These are phyloP conservation scores for Tigriopus japonicus DNA, from an alignment of 1,140 invertebrate species.

Conservation along the genomic window DNA sequence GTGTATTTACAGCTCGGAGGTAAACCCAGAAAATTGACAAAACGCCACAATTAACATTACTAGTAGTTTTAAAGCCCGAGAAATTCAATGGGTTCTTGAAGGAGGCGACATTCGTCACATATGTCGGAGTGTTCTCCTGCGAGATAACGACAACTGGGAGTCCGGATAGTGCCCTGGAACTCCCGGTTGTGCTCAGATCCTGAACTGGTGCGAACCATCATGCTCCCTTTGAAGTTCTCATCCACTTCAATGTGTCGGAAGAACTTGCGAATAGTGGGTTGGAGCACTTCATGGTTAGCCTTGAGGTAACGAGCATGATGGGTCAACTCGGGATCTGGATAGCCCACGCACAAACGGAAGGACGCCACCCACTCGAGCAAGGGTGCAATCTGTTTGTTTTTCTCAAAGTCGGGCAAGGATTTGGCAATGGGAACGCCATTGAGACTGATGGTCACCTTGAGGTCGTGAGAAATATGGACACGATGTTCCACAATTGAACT, in stretches of 20 bases:
- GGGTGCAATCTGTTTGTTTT: neutral
- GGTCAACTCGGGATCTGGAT: slow-evolving; percentile 3
- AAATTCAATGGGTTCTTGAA: slow-evolving; percentile 9
- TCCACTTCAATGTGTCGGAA: slow-evolving; percentile 3
- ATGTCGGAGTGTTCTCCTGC: neutral
- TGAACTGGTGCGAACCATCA: neutral
- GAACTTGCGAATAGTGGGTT: neutral
- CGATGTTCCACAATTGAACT: slow-evolving; percentile 6
- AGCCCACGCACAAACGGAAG: slow-evolving; percentile 9
- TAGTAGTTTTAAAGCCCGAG: neutral
- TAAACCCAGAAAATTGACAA: too few species aligned
- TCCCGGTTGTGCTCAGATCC: neutral
- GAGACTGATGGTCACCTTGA: neutral
- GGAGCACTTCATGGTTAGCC: neutral
- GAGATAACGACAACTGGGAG: neutral
- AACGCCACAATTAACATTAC: too few species aligned
- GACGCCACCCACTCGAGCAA: slow-evolving; percentile 10
- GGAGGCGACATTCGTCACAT: slow-evolving; percentile 5
- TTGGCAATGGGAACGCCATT: neutral
- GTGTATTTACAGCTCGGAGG: too few species aligned
- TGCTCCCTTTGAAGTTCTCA: slow-evolving; percentile 1
- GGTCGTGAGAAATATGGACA: slow-evolving; percentile 4
- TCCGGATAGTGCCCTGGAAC: slow-evolving; percentile 4
- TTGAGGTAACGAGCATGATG: neutral
- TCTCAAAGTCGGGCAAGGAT: neutral